Evolutionary conservation across 2,113 vertebrate genomes (phyloP).

Genomic region (Dasypus novemcinctus): DNA sequence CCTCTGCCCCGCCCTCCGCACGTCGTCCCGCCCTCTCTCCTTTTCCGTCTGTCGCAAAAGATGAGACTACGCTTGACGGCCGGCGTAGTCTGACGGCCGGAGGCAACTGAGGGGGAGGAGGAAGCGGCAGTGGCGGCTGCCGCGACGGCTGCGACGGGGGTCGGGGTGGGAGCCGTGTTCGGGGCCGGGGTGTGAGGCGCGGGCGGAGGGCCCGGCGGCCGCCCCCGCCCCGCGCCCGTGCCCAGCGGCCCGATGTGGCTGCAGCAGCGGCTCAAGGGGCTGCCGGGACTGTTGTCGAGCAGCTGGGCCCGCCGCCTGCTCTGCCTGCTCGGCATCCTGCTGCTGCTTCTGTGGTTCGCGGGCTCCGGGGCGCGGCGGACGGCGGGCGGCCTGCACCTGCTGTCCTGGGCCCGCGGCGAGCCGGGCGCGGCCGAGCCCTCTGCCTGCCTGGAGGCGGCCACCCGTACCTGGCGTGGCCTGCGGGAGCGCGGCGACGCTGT

Average conservation of each 20-base stretch:
- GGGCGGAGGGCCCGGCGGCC: slow-evolving; percentile 58
- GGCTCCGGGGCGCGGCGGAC: slow-evolving; percentile 82
- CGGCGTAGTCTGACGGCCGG: slow-evolving; percentile 53
- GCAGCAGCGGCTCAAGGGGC: slow-evolving; percentile 94
- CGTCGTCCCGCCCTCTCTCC: neutral
- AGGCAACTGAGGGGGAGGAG: slow-evolving; percentile 33
- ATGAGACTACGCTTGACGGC: slow-evolving; percentile 33
- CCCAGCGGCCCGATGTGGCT: slow-evolving; percentile 88
- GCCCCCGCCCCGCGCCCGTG: slow-evolving; percentile 25
- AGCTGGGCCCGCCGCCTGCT: slow-evolving; percentile 94
- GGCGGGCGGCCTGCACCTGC: slow-evolving; percentile 76
- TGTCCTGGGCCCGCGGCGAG: slow-evolving; percentile 80
- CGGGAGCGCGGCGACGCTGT: slow-evolving; percentile 81
- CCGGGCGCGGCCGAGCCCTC: slow-evolving; percentile 81
- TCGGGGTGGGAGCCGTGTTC: neutral
- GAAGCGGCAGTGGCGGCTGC: neutral
- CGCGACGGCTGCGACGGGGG: neutral
- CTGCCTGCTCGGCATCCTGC: slow-evolving; percentile 85
- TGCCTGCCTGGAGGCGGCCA: slow-evolving; percentile 87
- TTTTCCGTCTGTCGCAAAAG: slow-evolving; percentile 63
- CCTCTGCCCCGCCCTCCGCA: neutral
- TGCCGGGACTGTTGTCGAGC: slow-evolving; percentile 95
- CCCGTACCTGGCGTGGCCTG: slow-evolving; percentile 87
- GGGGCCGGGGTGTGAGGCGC: slow-evolving; percentile 34
- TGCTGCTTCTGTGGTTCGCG: slow-evolving; percentile 92